Conservation (phyloP, 2,888 invertebrate genomes). For the Ophion costatus region DNA sequence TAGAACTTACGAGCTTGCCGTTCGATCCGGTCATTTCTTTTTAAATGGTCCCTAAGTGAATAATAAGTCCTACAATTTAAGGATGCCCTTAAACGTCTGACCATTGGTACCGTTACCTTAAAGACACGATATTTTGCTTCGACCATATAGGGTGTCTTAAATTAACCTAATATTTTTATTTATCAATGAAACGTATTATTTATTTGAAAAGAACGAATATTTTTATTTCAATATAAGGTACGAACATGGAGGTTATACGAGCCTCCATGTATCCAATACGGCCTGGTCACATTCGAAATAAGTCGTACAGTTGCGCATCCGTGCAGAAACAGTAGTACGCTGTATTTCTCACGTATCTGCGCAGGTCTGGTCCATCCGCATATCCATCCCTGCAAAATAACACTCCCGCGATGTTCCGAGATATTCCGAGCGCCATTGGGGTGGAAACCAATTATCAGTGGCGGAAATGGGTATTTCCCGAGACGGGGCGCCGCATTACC, state of each 20-base stretch:
- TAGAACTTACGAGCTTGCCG: too few species aligned
- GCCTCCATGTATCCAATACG: too few species aligned
- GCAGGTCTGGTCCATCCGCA: slow-evolving; percentile 10
- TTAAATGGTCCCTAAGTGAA: too few species aligned
- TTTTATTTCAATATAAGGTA: too few species aligned
- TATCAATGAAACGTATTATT: too few species aligned
- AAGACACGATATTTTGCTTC: background rate
- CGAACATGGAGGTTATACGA: too few species aligned
- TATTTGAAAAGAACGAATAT: too few species aligned
- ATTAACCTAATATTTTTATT: too few species aligned
- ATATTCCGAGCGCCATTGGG: slow-evolving; percentile 46
- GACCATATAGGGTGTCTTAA: background rate
- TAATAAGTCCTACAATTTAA: too few species aligned
- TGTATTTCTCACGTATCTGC: background rate
- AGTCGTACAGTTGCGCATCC: slow-evolving; percentile 6
- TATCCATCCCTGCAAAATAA: slow-evolving; percentile 46
- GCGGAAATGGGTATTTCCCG: slow-evolving; percentile 63
- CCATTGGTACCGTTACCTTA: too few species aligned
- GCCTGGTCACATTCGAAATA: slow-evolving; percentile 6
- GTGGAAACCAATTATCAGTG: slow-evolving; percentile 59
- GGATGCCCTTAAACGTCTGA: too few species aligned
- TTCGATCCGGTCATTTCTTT: too few species aligned
- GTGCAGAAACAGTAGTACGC: slow-evolving; percentile 2
- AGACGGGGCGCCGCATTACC: slow-evolving; percentile 52
- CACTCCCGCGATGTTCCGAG: slow-evolving; percentile 43